A percentile compares a stretch with the other conserved stretches of the same genome.
Conservation (phyloP, 2,113 vertebrate species). For the Holacanthus passer region DNA sequence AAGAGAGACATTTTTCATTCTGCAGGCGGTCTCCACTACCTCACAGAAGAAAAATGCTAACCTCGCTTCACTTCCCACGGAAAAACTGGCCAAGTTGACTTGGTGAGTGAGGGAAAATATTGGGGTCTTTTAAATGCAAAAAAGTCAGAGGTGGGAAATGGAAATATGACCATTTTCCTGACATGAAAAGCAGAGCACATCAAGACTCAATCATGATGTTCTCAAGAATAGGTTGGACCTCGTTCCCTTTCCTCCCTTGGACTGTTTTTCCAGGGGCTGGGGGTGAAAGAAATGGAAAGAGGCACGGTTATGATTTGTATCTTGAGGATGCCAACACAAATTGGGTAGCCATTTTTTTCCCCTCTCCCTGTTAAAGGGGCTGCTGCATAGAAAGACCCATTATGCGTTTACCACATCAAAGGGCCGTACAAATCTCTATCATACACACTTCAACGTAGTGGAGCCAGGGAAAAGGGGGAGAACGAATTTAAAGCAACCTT, state of each 20-base stretch:
- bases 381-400: conserved; percentile 52
- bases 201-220: conserved; percentile 59
- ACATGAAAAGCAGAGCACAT: conserved; percentile 67
- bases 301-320: conserved; percentile 63
- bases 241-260: conserved; percentile 22
- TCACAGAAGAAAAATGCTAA: conserved; percentile 83
- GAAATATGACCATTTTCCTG: conserved; percentile 68
- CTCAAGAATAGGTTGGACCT: conserved; percentile 55
- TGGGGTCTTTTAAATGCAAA: conserved; percentile 76
- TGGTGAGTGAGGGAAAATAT: conserved; percentile 69
- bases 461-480: conserved; percentile 27
- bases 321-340: conserved; percentile 74
- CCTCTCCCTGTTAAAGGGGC: conserved; percentile 57
- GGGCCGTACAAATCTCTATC: conserved; percentile 59
- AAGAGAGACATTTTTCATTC: conserved; percentile 71
- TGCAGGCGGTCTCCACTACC: conserved; percentile 78
- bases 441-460: conserved; percentile 32
- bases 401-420: conserved; percentile 78
- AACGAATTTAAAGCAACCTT: conserved; percentile 47
- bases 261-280: conserved; percentile 59
- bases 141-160: conserved; percentile 42
- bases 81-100: conserved; percentile 67
- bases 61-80: conserved; percentile 69
- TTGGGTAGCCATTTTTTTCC: conserved; percentile 48
- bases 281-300: conserved; percentile 66